phyloP scores from a whole-genome alignment of 2,113 vertebrate species.

The Rafetus swinhoei region DNA sequence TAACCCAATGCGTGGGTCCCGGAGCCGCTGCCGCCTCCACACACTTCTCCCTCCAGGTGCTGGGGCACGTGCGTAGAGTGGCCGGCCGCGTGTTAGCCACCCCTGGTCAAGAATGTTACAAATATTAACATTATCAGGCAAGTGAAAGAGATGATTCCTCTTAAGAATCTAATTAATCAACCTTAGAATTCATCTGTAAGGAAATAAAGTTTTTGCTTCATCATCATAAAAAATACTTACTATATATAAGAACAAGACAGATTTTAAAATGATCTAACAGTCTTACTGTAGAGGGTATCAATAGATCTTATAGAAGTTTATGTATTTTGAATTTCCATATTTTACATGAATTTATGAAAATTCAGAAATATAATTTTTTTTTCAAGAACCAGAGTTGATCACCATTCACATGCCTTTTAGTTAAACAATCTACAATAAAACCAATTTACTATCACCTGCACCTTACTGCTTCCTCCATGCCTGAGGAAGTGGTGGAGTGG shows the following conservation, averaged over 20 bases:
- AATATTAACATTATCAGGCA: neutral
- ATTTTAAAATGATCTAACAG: neutral
- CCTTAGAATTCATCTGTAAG: neutral
- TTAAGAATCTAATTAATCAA: neutral
- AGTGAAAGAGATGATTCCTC: neutral
- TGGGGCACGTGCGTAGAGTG: too few relatives aligned
- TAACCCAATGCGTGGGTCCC: too few relatives aligned
- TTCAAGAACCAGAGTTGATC: neutral
- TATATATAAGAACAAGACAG: neutral
- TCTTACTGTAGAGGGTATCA: neutral
- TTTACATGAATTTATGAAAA: neutral
- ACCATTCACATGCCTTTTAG: neutral
- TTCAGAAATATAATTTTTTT: neutral
- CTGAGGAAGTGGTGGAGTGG: neutral
- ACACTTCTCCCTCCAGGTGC: too few relatives aligned
- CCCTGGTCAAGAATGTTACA: neutral
- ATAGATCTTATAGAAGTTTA: neutral
- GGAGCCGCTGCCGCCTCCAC: too few relatives aligned
- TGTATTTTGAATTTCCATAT: neutral
- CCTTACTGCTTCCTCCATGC: neutral
- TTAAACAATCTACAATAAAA: neutral
- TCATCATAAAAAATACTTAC: neutral
- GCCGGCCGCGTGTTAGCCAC: too few relatives aligned
- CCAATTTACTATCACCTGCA: neutral
- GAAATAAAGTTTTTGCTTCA: neutral